Evolutionary conservation across 2,797 vertebrate genomes (phyloP).

Genomic region (Sebastes itinus): DNA sequence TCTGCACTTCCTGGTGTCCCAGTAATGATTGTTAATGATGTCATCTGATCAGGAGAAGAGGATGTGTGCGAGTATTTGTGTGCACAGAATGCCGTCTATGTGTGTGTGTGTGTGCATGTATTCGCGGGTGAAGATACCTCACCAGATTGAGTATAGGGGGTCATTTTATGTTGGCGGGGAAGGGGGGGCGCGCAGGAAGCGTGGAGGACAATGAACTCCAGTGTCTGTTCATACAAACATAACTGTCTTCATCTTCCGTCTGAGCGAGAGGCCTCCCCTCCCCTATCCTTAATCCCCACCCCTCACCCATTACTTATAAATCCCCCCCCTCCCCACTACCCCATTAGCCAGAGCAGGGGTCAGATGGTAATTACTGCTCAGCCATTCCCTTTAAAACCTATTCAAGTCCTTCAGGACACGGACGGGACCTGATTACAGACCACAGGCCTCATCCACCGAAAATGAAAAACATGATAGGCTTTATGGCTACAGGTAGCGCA

Average conservation of each 20-base stretch:
- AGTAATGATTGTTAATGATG: conserved; percentile 87
- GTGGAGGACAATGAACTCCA: conserved; percentile 77
- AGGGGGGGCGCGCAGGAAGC: conserved; percentile 62
- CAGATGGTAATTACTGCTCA: conserved; percentile 70
- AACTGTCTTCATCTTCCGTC: conserved; percentile 69
- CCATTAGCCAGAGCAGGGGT: conserved; percentile 60
- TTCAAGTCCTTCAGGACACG: conserved; percentile 53
- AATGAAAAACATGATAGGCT: not conserved
- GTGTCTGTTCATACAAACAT: conserved; percentile 76
- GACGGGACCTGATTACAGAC: conserved; percentile 22
- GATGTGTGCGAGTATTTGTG: conserved; percentile 65
- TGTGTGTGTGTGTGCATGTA: conserved; percentile 45
- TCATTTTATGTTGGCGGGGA: conserved; percentile 63
- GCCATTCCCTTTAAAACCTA: conserved; percentile 52
- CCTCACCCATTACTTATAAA: conserved; percentile 52
- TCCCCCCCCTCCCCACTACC: conserved; percentile 1
- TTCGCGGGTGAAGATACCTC: conserved; percentile 67
- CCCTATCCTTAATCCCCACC: conserved; percentile 46
- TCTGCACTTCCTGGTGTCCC: conserved; percentile 82
- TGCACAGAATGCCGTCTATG: conserved; percentile 40
- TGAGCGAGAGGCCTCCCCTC: conserved; percentile 47
- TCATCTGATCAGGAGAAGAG: conserved; percentile 82
- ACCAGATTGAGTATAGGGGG: conserved; percentile 61
- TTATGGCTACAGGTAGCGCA: conserved; percentile 7
- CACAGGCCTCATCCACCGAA: conserved; percentile 12